Conservation (phyloP, 2,797 vertebrate genomes). For the Xiphophorus birchmanni region DNA sequence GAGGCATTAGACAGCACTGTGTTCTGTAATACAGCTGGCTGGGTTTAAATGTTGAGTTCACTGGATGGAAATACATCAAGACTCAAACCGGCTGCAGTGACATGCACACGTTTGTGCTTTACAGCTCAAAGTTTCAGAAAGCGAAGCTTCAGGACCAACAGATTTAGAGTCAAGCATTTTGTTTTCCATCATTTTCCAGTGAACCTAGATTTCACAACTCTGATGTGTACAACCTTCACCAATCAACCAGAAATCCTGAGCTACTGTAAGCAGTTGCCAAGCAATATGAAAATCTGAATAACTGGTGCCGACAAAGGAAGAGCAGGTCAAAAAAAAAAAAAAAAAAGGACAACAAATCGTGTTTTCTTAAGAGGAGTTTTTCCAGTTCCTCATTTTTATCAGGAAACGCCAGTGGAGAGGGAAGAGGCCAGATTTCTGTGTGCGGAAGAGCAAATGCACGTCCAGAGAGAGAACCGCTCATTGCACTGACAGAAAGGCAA, state of each 20-base stretch:
- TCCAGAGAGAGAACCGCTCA: not conserved
- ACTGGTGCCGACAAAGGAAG: not conserved
- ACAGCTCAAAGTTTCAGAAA: not conserved
- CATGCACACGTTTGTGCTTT: not conserved
- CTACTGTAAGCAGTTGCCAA: not conserved
- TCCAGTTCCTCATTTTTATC: constrained; percentile 4
- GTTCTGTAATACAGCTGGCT: not conserved
- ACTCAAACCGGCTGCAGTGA: not conserved
- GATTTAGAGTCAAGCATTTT: not conserved
- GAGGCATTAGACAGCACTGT: not conserved
- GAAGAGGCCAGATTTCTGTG: not conserved
- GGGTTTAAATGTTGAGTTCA: not conserved
- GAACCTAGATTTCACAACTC: not conserved
- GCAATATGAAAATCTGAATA: not conserved
- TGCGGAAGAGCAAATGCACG: not conserved
- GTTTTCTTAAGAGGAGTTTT: not conserved
- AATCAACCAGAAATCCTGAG: not conserved
- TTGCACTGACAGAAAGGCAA: not conserved
- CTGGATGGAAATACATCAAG: not conserved
- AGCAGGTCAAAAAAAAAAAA: too few species aligned
- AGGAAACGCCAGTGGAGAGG: not conserved
- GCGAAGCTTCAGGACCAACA: not conserved
- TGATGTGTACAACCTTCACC: not conserved
- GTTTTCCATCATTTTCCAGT: not conserved
- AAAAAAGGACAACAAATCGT: not conserved